phyloP scores from a whole-genome alignment of 2,113 vertebrate genomes.

The Kryptolebias marmoratus region DNA sequence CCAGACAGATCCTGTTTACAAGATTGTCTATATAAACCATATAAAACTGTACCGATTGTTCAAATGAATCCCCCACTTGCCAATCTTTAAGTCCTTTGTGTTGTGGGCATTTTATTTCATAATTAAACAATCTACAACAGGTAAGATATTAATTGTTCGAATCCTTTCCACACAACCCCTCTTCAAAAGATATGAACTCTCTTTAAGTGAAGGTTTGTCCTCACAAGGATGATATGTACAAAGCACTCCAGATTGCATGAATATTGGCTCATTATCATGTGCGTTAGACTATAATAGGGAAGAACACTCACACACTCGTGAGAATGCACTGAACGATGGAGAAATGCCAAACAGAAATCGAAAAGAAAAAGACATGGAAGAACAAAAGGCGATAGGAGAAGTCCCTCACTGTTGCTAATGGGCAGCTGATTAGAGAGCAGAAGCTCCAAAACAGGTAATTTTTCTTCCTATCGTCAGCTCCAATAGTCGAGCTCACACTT shows the following conservation, averaged over 20 bases:
- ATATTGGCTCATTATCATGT: conserved; percentile 33
- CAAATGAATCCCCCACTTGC: no score
- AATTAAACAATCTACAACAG: no score
- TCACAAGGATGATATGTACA: conserved; percentile 11
- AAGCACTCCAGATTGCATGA: conserved; percentile 19
- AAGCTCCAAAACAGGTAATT: conserved; percentile 68
- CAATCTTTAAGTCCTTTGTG: no score
- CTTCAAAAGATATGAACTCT: no score
- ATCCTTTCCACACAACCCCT: no score
- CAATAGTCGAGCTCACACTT: conserved; percentile 63
- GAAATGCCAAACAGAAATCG: neutral
- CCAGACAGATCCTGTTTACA: no score
- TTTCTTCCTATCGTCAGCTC: conserved; percentile 63
- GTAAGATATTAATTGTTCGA: no score
- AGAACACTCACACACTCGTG: neutral
- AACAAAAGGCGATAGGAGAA: conserved; percentile 42
- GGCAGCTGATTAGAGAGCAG: conserved; percentile 67
- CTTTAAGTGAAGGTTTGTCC: neutral
- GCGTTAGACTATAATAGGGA: conserved; percentile 5
- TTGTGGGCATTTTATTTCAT: no score
- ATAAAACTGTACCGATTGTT: no score
- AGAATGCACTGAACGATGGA: conserved; percentile 9
- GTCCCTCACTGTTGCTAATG: conserved; percentile 60
- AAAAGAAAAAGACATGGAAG: conserved; percentile 25
- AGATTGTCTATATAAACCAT: no score